Conservation (phyloP, 2,797 vertebrate genomes). For the Semotilus atromaculatus region DNA sequence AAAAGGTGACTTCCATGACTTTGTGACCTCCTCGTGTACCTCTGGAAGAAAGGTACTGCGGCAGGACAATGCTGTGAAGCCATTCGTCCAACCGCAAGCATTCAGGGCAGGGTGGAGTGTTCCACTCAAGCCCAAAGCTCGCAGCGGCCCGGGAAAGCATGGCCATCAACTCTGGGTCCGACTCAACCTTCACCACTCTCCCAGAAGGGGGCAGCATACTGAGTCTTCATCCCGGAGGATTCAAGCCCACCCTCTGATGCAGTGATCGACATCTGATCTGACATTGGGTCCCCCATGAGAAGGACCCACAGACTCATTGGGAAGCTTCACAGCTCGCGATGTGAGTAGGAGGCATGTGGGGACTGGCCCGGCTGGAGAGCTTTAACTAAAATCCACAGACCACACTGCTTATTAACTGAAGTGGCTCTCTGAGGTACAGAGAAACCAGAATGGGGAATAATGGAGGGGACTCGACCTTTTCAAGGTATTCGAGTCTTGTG, state of each 20-base stretch:
- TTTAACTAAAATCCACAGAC: not conserved
- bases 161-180: not conserved
- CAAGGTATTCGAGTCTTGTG: not conserved
- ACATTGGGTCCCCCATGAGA: not conserved
- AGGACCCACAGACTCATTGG: not conserved
- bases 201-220: not conserved
- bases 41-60: not conserved
- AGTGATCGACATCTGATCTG: not conserved
- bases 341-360: not conserved
- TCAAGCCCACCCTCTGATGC: not conserved
- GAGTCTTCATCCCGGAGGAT: not conserved
- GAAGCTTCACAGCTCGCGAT: not conserved
- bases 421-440: not conserved
- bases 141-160: not conserved
- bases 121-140: not conserved
- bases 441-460: not conserved
- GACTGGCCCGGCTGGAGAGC: not conserved
- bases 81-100: not conserved
- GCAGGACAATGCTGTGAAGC: not conserved
- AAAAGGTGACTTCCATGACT: not conserved
- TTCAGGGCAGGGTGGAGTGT: not conserved
- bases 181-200: not conserved
- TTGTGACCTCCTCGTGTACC: not conserved
- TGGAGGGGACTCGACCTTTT: not conserved
- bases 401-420: fast-evolving